A percentile compares a stretch with the other conserved stretches of the same genome.
These are phyloP conservation scores for Drosophila leonis DNA, from an alignment of 2,888 invertebrate genomes.

Conservation along the genomic window DNA sequence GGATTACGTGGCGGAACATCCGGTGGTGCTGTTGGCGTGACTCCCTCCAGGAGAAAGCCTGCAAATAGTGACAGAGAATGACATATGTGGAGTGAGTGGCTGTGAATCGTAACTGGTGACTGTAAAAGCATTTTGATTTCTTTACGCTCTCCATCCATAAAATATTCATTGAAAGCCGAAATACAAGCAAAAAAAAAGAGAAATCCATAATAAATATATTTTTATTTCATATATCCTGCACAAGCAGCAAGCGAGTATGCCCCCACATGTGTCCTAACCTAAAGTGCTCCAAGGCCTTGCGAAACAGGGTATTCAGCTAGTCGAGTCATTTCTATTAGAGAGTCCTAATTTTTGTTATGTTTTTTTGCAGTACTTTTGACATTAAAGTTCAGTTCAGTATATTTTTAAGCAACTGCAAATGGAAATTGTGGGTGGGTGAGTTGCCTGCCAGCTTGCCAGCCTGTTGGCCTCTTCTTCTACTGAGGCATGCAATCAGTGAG, in stretches of 20 bases:
- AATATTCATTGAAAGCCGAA: slow-evolving; percentile 36
- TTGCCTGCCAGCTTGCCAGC: not conserved
- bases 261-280: not conserved
- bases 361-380: slow-evolving; percentile 47
- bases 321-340: not conserved
- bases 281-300: not conserved
- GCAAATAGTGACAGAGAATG: slow-evolving; percentile 80
- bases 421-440: slow-evolving; percentile 14
- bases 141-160: slow-evolving; percentile 22
- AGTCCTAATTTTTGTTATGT: not conserved
- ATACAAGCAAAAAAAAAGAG: not conserved
- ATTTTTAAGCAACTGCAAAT: slow-evolving; percentile 65
- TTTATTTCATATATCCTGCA: slow-evolving; percentile 1
- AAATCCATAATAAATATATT: slow-evolving; percentile 1
- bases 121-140: slow-evolving; percentile 16
- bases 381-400: slow-evolving; percentile 54
- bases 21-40: slow-evolving; percentile 90
- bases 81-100: not conserved
- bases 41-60: slow-evolving; percentile 95
- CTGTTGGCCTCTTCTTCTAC: not conserved
- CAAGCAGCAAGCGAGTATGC: not conserved
- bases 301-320: not conserved
- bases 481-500: slow-evolving; percentile 62
- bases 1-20: slow-evolving; percentile 96
- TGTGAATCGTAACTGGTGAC: slow-evolving; percentile 6